A percentile compares a stretch with the other conserved stretches of the same genome.
phyloP scores from a whole-genome alignment of 1,140 invertebrate genomes.

The Drosophila punjabiensis region DNA sequence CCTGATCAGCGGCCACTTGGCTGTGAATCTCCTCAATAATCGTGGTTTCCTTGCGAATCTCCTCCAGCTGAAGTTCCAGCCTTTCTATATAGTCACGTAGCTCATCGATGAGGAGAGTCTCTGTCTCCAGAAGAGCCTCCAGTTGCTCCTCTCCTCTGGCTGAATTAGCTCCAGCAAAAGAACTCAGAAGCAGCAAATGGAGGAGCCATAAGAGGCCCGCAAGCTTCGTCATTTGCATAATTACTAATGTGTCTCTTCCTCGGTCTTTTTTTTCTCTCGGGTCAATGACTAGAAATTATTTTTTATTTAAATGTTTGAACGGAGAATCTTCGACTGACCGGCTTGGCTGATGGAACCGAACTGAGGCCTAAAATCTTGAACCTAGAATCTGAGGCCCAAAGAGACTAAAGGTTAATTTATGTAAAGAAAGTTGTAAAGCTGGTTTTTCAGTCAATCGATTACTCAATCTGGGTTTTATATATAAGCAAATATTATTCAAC shows the following conservation, averaged over 20 bases:
- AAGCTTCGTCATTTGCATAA: conserved; percentile 64
- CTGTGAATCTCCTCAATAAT: conserved; percentile 90
- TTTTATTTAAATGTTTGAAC: conserved; percentile 12
- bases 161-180: conserved; percentile 13
- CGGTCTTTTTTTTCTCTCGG: conserved; percentile 17
- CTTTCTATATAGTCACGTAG: conserved; percentile 60
- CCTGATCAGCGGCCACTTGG: conserved; percentile 89
- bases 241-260: conserved; percentile 20
- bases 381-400: conserved; percentile 9
- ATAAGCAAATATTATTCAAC: background rate
- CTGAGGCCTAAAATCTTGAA: conserved; percentile 42
- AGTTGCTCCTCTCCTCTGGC: conserved; percentile 44
- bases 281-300: conserved; percentile 56
- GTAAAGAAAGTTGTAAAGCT: conserved; percentile 22
- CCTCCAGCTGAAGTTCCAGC: conserved; percentile 44
- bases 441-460: conserved; percentile 13
- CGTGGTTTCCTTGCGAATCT: conserved; percentile 42
- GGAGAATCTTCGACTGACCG: conserved; percentile 28
- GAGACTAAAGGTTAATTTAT: conserved; percentile 17
- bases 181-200: conserved; percentile 29
- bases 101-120: conserved; percentile 55
- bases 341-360: conserved; percentile 40
- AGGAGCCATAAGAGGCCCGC: conserved; percentile 46
- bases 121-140: conserved; percentile 47
- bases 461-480: background rate